Base-by-base conservation (phyloP, 2,888 invertebrate genomes). In the Cataglyphis livida region DNA sequence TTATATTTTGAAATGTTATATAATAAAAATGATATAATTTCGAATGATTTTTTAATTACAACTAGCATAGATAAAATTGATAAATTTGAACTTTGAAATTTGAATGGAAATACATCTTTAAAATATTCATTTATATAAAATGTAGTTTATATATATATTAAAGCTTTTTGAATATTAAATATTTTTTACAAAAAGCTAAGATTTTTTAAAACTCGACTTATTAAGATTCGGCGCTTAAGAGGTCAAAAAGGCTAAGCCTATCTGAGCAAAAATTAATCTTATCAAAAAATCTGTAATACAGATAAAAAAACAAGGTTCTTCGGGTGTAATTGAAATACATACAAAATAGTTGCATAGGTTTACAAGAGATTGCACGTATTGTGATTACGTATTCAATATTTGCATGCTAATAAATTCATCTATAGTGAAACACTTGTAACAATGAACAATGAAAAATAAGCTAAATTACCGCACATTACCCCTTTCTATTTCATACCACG, bases 391-490 rank as follows among this genome's bases (percentile, higher is more conserved):
- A 48, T 74, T 74, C 62, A 48, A 48, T 48, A 35, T 9, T 3
- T 1, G 48, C 35, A 35, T 7, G 62, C 32, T 62, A 41, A 74
- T 44, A 44, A 35, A 61, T 64, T 75, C 35, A 7, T 1, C 44
- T 61, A 15, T 25, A 25, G 25, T 48, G 21, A 74, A 74, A 35
- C 51, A 48, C 35, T 48, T 74, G 48, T 62, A 62, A 74, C 62
- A 74, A 74, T 74, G 48, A 18, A 75, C 75, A 75, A 75, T 64
- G 35, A 75, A 75, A 64, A 75, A 64, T 51, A 75, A 51, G 51
- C 12, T 25, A n/a, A 65, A 65, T 65, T 75, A 64, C 25, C 25
- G 15, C 18, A 64, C 25, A 62, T 75, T 35, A 51, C 38, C 35
- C 48, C 44, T 38, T 7, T 7, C 41, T 61, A n/a, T 38, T 64